These are phyloP conservation scores for Chironex yamaguchii DNA, from an alignment of 30 jellyfish, hydroid and myxozoan genomes.

Conservation along the genomic window DNA sequence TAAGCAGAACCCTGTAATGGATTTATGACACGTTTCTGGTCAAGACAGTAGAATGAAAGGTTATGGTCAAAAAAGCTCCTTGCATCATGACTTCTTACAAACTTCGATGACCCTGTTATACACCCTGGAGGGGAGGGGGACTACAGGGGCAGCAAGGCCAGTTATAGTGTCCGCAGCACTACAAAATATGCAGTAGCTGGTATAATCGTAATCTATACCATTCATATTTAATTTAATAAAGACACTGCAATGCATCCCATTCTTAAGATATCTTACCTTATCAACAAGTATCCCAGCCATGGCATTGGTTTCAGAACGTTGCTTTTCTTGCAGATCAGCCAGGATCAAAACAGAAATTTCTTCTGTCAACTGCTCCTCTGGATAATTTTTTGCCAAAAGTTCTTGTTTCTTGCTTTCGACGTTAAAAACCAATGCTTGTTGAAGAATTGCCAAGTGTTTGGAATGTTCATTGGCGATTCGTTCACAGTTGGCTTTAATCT, in stretches of 20 bases:
- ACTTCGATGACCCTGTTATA: too few species aligned
- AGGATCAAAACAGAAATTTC: conserved; percentile 73
- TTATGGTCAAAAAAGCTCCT: too few species aligned
- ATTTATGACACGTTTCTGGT: too few species aligned
- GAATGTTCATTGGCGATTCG: conserved; percentile 31
- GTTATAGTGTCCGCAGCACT: too few species aligned
- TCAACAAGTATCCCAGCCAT: conserved; percentile 56
- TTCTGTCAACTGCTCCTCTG: conserved; percentile 60
- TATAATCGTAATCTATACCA: too few species aligned
- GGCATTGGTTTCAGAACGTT: conserved; percentile 76
- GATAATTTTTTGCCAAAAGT: conserved; percentile 8
- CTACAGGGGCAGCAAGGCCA: too few species aligned
- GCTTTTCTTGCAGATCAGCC: conserved; percentile 92
- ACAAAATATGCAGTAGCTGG: too few species aligned
- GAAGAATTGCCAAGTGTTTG: conserved; percentile 15
- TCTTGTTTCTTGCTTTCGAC: conserved; percentile 39
- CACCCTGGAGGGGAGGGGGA: too few species aligned
- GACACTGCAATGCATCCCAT: not conserved
- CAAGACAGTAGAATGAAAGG: too few species aligned
- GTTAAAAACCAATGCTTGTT: conserved; percentile 29
- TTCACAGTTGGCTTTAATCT: conserved; percentile 40
- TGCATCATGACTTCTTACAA: too few species aligned
- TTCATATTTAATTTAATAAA: not conserved
- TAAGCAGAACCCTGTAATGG: too few species aligned
- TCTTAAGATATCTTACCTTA: conserved; percentile 9